Base-by-base conservation (phyloP, 2,113 vertebrate species). In the Falcunculus frontatus region DNA sequence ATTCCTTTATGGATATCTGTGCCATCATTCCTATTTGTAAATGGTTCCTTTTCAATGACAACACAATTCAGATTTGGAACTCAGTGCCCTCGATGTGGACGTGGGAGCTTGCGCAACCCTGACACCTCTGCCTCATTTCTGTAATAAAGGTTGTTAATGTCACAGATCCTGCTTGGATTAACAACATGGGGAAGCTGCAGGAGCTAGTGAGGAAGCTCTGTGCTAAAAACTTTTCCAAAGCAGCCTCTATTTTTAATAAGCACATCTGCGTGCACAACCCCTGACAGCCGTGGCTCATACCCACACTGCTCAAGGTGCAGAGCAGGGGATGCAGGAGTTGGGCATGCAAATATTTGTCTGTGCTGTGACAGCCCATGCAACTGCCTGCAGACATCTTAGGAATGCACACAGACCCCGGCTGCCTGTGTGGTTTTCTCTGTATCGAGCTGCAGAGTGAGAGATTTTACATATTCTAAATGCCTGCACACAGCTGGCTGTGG, bases 241-340 rank as follows among this genome's bases (percentile, higher is more conserved):
- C n/a, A 76, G 52, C 32, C 55, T 62, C n/a, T 21, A 8, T 27
- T 29, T 76, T 47, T 5, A 46, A 22, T 2, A 6, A 10, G 88
- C 62, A 70, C 70, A 50, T 46, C 33, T 75, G 60, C 1, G 2
- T 26, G 89, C 73, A 37, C 2, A 17, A 6, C 13, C 29, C 10
- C 90, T 6, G n/a, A 0, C 0, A 49, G 85, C 37, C 60, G 5
- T 0, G 52, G 44, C 56, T 44, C 21, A 8, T 5, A 1, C 30
- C 68, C 50, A 5, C 46, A 0, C 9, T 1, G 64, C 32, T 30
- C 68, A 4, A 12, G 79, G 87, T 33, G 87, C 62, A 2, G 5
- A 29, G 12, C 8, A 22, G 46, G 59, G 30, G 5, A 52, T 25
- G 89, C 83, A 76, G 35, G 72, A 27, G 37, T 0, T 3, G 27